Evolutionary conservation across 1,140 invertebrate genomes (phyloP).

Genomic region (Ceratina australensis): DNA sequence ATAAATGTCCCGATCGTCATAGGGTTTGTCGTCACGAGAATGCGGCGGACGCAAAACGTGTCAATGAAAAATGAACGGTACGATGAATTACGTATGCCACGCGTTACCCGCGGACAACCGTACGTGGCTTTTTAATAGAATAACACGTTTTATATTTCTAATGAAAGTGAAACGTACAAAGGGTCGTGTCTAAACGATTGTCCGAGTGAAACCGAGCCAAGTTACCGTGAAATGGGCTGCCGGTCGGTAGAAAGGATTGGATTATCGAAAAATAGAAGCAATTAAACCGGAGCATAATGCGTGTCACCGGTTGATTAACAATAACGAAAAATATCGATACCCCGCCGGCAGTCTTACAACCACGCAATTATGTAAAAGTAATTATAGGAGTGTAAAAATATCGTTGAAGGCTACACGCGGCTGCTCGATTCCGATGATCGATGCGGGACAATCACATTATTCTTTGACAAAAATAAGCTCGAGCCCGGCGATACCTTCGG

Average conservation of each 20-base stretch:
- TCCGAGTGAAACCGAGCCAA: not conserved
- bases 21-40: not conserved
- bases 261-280: not conserved
- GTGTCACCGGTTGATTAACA: not conserved
- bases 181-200: not conserved
- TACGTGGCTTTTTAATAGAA: not conserved
- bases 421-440: not conserved
- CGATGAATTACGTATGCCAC: no score
- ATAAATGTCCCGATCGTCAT: not conserved
- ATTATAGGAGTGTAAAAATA: slow-evolving; percentile 21
- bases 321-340: not conserved
- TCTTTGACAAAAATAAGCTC: not conserved
- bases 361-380: slow-evolving; percentile 11
- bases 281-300: no score
- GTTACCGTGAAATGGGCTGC: not conserved
- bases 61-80: not conserved
- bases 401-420: not conserved
- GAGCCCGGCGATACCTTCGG: not conserved
- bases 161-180: not conserved
- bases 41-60: no score
- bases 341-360: not conserved
- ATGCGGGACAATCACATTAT: not conserved
- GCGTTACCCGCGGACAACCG: no score
- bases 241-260: not conserved
- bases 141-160: not conserved